Evolutionary conservation across 2,797 vertebrate species (phyloP).

Genomic region (Distichodus sexfasciatus): DNA sequence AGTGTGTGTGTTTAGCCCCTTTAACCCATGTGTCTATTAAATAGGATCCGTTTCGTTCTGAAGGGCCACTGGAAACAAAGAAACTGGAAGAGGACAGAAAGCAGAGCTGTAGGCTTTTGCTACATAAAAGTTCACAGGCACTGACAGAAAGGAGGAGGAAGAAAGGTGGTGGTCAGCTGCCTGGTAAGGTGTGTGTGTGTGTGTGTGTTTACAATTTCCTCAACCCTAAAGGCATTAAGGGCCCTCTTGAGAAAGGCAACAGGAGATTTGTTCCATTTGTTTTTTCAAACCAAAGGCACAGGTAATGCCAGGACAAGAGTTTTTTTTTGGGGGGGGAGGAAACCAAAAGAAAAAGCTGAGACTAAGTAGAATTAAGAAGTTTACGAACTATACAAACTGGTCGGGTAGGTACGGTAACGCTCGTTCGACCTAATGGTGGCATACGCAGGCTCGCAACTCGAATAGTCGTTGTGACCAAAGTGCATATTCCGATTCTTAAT

Average conservation of each 20-base stretch:
- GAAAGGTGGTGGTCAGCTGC: slow-evolving; percentile 55
- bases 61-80: slow-evolving; percentile 46
- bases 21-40: no score
- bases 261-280: slow-evolving; percentile 48
- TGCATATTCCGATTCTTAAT: slow-evolving; percentile 30
- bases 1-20: no score
- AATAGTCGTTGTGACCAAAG: slow-evolving; percentile 17
- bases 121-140: slow-evolving; percentile 58
- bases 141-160: slow-evolving; percentile 54
- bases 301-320: slow-evolving; percentile 54
- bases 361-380: neutral
- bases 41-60: slow-evolving; percentile 44
- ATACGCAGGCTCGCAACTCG: neutral
- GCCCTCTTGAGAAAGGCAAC: slow-evolving; percentile 51
- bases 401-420: neutral
- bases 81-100: slow-evolving; percentile 24
- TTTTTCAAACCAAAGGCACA: slow-evolving; percentile 68
- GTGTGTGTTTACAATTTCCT: slow-evolving; percentile 47
- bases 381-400: neutral
- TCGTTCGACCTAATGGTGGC: neutral
- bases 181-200: slow-evolving; percentile 45
- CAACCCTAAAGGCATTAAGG: slow-evolving; percentile 56
- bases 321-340: neutral
- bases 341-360: neutral
- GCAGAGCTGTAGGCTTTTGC: slow-evolving; percentile 55